Conservation (phyloP, 1,140 invertebrate species). For the Harpegnathos saltator region DNA sequence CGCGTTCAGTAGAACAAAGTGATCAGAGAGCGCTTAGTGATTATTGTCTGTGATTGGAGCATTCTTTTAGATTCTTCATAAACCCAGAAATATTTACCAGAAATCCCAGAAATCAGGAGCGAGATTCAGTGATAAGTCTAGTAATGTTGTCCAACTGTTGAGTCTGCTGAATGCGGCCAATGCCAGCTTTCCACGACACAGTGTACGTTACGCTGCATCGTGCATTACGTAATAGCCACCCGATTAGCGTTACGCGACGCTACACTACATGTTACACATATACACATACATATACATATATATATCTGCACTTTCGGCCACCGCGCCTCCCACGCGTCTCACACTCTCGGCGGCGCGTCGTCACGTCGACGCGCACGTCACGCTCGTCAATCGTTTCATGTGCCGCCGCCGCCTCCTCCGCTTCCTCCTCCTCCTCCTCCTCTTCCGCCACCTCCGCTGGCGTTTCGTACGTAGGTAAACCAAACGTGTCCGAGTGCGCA, state of each 20-base stretch:
- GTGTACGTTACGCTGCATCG: conserved; percentile 18
- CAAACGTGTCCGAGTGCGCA: conserved; percentile 62
- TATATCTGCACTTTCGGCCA: conserved; percentile 32
- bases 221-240: conserved; percentile 27
- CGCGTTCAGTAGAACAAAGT: too few species aligned
- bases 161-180: too few species aligned
- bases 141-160: too few species aligned
- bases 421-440: too few species aligned
- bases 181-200: conserved; percentile 40
- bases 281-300: not conserved
- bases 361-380: conserved; percentile 50
- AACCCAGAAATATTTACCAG: too few species aligned
- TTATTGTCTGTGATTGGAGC: too few species aligned
- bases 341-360: not conserved
- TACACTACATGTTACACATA: not conserved
- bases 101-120: too few species aligned
- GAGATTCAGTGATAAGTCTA: too few species aligned
- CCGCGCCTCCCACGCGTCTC: conserved; percentile 53
- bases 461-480: conserved; percentile 55
- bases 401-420: not conserved
- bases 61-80: too few species aligned
- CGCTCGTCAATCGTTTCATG: conserved; percentile 66
- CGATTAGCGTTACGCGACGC: conserved; percentile 20
- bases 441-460: conserved; percentile 11
- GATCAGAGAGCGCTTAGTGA: too few species aligned